Base-by-base conservation (phyloP, 2,888 invertebrate genomes). In the Cephus sareptanus region DNA sequence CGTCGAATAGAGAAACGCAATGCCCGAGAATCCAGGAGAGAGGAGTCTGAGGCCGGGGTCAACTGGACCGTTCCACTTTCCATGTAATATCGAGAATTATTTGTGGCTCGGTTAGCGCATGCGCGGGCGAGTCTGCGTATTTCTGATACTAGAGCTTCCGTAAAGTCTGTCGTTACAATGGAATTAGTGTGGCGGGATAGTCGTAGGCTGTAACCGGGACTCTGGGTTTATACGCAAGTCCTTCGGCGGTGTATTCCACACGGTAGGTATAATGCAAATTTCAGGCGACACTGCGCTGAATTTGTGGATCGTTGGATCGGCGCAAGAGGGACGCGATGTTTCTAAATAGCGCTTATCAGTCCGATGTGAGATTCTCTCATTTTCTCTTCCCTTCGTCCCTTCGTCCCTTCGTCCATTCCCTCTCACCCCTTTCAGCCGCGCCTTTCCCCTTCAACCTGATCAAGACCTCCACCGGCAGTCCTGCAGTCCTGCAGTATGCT, bases 211-310 rank as follows among this genome's bases (percentile, higher is more conserved):
- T 73, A 79, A 80, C 81, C 79, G 74, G 31, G 80, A 77, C 73
- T 78, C 68, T 74, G 37, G 79, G 79, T 79, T 80, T 82, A 81
- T 77, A 78, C 77, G 73, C 76, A 81, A 81, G 82, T 83, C 80
- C 77, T 79, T 82, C 83, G 82, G 84, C 81, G 80, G 85, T 85
- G 85, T 84, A 85, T 86, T 85, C 83, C 82, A 84, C 84, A 84
- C 83, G 82, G 83, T 81, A 56, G 56, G 9, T 56, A 23, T 56
- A 9, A 84, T 84, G 85, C 81, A 86, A 86, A 85, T 85, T 84
- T 82, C 80, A 83, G 40, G 56, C 6, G 23, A 56, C 23, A 56
- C 9, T 9, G 56, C 23, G 56, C 9, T 23, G 23, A 56, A 56
- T 15, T 9, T 1, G 9, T 56, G 23, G 23, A 56, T 56, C 56